phyloP scores from a whole-genome alignment of 1,140 invertebrate species.

The Arctopsyche grandis region DNA sequence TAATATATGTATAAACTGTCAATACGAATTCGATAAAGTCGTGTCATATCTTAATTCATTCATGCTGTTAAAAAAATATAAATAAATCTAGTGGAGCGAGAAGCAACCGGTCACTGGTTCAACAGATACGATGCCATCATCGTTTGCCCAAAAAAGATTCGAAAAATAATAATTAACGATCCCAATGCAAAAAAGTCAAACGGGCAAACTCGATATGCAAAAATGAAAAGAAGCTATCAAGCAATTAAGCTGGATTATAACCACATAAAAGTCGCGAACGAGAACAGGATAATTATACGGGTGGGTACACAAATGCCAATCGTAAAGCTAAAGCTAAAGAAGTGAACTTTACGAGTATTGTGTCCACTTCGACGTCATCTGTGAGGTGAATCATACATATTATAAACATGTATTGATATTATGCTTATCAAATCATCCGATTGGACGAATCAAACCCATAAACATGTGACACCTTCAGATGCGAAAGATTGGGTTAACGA shows the following conservation, averaged over 20 bases:
- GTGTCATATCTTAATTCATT: no score
- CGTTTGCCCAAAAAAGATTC: background rate
- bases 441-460: no score
- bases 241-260: constrained; percentile 9
- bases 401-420: no score
- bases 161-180: constrained; percentile 13
- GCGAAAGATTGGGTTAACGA: constrained; percentile 1
- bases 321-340: background rate
- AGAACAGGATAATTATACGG: background rate
- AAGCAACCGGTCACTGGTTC: background rate
- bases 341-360: background rate
- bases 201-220: background rate
- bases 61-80: no score
- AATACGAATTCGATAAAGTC: no score
- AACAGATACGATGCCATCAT: background rate
- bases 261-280: background rate
- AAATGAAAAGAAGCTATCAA: background rate
- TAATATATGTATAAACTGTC: no score
- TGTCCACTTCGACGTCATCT: no score
- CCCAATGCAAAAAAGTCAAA: background rate
- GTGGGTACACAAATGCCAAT: background rate
- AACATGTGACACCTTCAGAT: no score
- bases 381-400: no score
- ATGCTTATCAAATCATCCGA: no score
- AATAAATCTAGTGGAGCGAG: no score